These are phyloP conservation scores for Sardina pilchardus DNA, from an alignment of 2,113 vertebrate genomes.

Conservation along the genomic window DNA sequence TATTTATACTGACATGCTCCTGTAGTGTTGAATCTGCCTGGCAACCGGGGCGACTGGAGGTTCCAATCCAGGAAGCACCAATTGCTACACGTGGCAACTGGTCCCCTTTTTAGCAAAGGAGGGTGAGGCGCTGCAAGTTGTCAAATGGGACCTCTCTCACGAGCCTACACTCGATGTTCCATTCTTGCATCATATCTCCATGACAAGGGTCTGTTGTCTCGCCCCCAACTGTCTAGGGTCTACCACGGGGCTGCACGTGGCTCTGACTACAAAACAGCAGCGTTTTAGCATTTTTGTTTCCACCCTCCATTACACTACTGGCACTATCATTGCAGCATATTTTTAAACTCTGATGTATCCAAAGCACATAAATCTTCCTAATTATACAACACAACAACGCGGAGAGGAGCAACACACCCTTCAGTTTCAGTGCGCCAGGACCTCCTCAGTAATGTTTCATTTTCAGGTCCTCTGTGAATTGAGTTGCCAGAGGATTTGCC, in stretches of 20 bases:
- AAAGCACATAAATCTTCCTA: conserved; percentile 44
- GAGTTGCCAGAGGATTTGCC: conserved; percentile 7
- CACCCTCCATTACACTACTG: conserved; percentile 28
- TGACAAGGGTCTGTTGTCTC: conserved; percentile 51
- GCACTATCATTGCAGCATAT: conserved; percentile 25
- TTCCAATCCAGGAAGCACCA: conserved; percentile 61
- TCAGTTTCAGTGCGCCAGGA: neutral
- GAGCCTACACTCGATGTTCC: conserved; percentile 47
- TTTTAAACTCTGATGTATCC: conserved; percentile 45
- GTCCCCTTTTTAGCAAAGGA: conserved; percentile 44
- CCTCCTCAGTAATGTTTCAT: conserved; percentile 14
- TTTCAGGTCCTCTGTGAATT: conserved; percentile 3
- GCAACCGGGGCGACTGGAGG: conserved; percentile 57
- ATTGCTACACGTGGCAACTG: conserved; percentile 45
- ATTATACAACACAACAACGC: neutral
- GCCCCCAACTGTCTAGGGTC: conserved; percentile 34
- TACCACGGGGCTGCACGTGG: conserved; percentile 28
- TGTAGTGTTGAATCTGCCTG: conserved; percentile 48
- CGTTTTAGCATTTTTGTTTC: conserved; percentile 46
- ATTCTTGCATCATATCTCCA: conserved; percentile 62
- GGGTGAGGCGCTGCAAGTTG: conserved; percentile 51
- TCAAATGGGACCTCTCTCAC: conserved; percentile 50
- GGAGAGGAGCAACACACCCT: neutral
- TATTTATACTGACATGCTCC: conserved; percentile 33
- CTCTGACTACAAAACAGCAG: conserved; percentile 25